Base-by-base conservation (phyloP, 2,888 invertebrate genomes). In the Strigamia crassipes region DNA sequence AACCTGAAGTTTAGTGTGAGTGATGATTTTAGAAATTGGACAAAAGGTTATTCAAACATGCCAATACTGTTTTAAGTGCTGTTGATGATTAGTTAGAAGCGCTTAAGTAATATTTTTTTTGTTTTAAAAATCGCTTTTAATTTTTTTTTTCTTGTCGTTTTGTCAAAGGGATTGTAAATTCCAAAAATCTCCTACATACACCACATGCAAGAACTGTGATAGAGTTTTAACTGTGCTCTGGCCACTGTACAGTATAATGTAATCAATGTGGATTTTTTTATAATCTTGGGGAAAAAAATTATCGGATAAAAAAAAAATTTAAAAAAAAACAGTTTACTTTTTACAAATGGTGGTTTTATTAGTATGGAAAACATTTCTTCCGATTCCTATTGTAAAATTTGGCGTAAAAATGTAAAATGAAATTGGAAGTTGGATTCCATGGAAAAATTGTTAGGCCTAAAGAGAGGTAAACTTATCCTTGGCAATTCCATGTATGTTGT, bases 171-270 rank as follows among this genome's bases (percentile, higher is more conserved):
- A 66, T 66, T 66, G 61, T 23, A 66, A 66, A 12, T 66, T 18
- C 61, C 61, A 12, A 66, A 38, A 21, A 66, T 66, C 61, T 66
- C 61, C 61, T 66, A 66, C 61, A 66, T 66, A 66, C 61, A 66
- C 61, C 61, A 66, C 61, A 66, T 66, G 23, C 61, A 66, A 66
- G 61, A 66, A 66, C 61, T 66, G 61, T 66, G 61, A 66, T 66
- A 66, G 23, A 23, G 23, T 21, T 66, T 66, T 66, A 66, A 66
- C 61, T 66, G 61, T 66, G 61, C 61, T 66, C 23, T 23, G 61
- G 18, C 61, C 61, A 21, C 10, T 66, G 61, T 66, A 66, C 61
- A 66, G 61, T 66, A 23, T 66, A 23, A 66, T 66, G 61, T 66
- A 66, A 66, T n/a, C 21, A 66, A 18, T 66, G 61, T 66, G 21